These are phyloP conservation scores for Thomomys bottae DNA, from an alignment of 2,113 vertebrate species.

Conservation along the genomic window DNA sequence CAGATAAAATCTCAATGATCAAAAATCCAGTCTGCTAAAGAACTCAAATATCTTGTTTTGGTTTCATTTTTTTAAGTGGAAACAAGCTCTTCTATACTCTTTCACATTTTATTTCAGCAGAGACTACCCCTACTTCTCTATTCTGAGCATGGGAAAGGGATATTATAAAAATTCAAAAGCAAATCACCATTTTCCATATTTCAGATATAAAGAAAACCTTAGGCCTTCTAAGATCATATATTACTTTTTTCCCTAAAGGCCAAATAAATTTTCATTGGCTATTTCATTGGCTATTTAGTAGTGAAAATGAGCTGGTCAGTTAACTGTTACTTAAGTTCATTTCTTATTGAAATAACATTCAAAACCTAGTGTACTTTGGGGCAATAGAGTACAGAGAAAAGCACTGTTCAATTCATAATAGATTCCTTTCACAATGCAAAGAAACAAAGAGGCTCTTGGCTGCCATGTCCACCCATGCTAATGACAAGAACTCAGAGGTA, in stretches of 20 bases:
- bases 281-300: neutral
- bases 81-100: neutral
- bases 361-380: neutral
- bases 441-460: neutral
- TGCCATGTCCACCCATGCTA: too few relatives aligned
- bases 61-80: conserved; percentile 9
- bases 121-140: neutral
- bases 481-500: neutral
- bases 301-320: neutral
- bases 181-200: neutral
- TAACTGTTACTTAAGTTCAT: conserved; percentile 8
- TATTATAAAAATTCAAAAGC: neutral
- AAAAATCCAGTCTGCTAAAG: neutral
- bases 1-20: neutral
- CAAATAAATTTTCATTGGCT: conserved; percentile 26
- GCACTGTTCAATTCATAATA: neutral
- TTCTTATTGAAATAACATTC: neutral
- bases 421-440: neutral
- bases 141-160: neutral
- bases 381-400: neutral
- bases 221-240: neutral
- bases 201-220: conserved; percentile 39
- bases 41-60: neutral
- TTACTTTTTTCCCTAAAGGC: neutral
- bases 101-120: neutral